These are phyloP conservation scores for Cyclura pinguis DNA, from an alignment of 2,797 vertebrate genomes.

Conservation along the genomic window DNA sequence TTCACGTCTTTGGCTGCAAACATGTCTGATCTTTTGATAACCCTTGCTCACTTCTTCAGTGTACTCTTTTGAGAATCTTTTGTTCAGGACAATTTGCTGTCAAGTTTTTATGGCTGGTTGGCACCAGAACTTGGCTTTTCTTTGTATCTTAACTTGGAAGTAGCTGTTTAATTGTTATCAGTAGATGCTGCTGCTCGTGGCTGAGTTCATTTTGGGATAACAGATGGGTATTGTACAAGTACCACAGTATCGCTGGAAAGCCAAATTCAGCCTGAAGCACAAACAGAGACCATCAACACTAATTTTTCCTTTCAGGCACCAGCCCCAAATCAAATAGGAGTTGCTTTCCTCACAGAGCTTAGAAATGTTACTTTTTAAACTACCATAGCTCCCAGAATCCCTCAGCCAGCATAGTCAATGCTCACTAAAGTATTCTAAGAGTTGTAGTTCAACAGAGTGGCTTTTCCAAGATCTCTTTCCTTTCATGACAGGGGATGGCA, in stretches of 20 bases:
- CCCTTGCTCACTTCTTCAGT: not conserved
- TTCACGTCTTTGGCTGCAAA: constrained; percentile 32
- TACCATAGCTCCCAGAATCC: too few species aligned
- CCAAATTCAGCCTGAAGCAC: not conserved
- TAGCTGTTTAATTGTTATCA: not conserved
- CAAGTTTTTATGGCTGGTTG: constrained; percentile 18
- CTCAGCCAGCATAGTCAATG: too few species aligned
- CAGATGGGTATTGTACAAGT: not conserved
- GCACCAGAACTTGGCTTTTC: not conserved
- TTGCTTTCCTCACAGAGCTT: not conserved
- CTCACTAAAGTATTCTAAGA: too few species aligned
- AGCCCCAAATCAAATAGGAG: not conserved
- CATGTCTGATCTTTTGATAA: constrained; percentile 33
- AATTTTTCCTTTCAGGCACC: not conserved
- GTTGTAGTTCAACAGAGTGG: too few species aligned
- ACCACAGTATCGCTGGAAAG: not conserved
- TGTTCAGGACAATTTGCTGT: constrained; percentile 3
- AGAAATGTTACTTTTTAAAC: too few species aligned
- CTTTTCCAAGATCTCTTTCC: too few species aligned
- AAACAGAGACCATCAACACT: not conserved
- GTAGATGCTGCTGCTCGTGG: not conserved
- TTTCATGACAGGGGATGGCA: not conserved
- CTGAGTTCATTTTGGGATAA: constrained; percentile 1
- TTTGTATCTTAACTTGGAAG: constrained; percentile 1
- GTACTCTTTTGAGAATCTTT: not conserved